Conservation (phyloP, 1,140 invertebrate genomes). For the Dendrolimus punctatus region DNA sequence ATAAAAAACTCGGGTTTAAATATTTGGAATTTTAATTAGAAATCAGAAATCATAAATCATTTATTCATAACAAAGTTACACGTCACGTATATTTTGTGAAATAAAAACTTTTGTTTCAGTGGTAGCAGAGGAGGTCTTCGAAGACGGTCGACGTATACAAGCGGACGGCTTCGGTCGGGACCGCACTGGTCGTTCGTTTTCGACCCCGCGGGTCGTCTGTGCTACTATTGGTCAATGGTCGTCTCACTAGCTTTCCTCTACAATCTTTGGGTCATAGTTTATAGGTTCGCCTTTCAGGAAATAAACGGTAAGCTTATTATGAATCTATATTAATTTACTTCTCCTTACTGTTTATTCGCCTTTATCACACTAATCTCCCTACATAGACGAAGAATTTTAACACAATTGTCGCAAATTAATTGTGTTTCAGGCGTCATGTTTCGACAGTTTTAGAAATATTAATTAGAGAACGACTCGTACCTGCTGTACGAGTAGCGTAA, state of each 20-base stretch:
- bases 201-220: conserved; percentile 91
- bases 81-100: background rate
- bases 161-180: conserved; percentile 54
- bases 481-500: too few relatives aligned
- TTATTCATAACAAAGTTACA: too few relatives aligned
- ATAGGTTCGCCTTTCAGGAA: conserved; percentile 97
- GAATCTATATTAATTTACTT: too few relatives aligned
- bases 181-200: conserved; percentile 94
- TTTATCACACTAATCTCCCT: too few relatives aligned
- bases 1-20: background rate
- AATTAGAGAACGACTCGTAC: too few relatives aligned
- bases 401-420: too few relatives aligned
- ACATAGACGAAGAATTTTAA: too few relatives aligned
- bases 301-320: conserved; percentile 79
- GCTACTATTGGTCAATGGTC: conserved; percentile 97
- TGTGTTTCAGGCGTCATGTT: too few relatives aligned
- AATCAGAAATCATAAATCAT: too few relatives aligned
- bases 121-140: conserved; percentile 57
- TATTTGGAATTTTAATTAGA: background rate
- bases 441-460: too few relatives aligned
- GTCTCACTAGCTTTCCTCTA: conserved; percentile 98
- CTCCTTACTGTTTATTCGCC: too few relatives aligned
- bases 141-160: conserved; percentile 59
- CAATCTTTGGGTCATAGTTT: conserved; percentile 99
- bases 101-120: conserved; percentile 33